Percentiles rank a stretch among this genome's conserved stretches.
phyloP scores from a whole-genome alignment of 2,888 invertebrate species.

The Blomia tropicalis region DNA sequence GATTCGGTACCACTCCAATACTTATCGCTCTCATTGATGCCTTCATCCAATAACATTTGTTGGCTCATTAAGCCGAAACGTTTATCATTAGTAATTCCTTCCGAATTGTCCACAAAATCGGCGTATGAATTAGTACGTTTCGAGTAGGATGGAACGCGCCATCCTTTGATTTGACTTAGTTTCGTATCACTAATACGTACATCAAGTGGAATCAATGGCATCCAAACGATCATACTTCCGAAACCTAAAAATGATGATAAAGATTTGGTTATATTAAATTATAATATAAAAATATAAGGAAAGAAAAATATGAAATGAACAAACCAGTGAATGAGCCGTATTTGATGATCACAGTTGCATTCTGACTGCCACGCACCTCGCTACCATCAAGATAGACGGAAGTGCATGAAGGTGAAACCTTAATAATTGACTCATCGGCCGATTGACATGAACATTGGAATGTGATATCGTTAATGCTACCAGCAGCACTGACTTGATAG shows the following conservation, averaged over 20 bases:
- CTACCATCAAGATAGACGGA: slow-evolving; percentile 91
- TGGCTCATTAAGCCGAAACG: neutral
- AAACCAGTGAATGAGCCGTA: slow-evolving; percentile 68
- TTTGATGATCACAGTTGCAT: slow-evolving; percentile 70
- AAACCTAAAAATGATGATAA: neutral
- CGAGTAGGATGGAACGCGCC: slow-evolving; percentile 52
- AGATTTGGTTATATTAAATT: neutral
- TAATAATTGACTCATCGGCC: slow-evolving; percentile 83
- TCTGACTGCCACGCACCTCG: slow-evolving; percentile 80
- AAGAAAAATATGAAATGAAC: neutral
- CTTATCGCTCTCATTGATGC: neutral
- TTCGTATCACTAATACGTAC: slow-evolving; percentile 72
- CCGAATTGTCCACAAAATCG: neutral
- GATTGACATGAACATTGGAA: slow-evolving; percentile 84
- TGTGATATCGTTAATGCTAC: slow-evolving; percentile 85
- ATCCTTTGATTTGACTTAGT: slow-evolving; percentile 80
- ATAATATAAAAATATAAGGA: neutral
- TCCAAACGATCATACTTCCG: slow-evolving; percentile 83
- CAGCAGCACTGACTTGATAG: slow-evolving; percentile 81
- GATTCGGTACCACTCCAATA: neutral
- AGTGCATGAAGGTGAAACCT: slow-evolving; percentile 90
- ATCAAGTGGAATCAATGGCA: slow-evolving; percentile 83
- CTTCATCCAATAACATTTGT: slow-evolving; percentile 8
- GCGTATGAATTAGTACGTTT: neutral
- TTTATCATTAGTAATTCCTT: neutral